Base-by-base conservation (phyloP, 2,888 invertebrate genomes). In the Desoria tigrina region DNA sequence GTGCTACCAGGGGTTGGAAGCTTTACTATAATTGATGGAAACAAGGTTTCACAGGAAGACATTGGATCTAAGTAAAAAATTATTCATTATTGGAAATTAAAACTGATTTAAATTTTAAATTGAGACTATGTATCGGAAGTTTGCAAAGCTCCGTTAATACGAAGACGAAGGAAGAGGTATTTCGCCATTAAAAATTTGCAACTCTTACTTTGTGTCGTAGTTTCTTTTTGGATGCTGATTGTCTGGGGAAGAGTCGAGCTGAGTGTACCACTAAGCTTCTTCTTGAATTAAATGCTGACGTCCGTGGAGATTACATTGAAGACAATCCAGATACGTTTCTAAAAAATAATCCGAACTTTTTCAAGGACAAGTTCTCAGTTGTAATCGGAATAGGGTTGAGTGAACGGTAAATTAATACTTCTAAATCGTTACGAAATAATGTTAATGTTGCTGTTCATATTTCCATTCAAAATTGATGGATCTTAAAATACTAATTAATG, bases 1-100 rank as follows among this genome's bases (percentile, higher is more conserved):
- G 90, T 99, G 14, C 83, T 99, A 42, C 97, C 99, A 57, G 98
- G 98, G 18, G 88, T 94, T 74, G 93, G 94, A 54, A 88, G 90
- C 24, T 89, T 94, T 76, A 96, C 96, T 0, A 91, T 98, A 72
- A 88, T 96, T 16, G 97, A 98, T 83, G 92, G 92, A 24, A 87
- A 88, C 78, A 87, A 87, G 77, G 88, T 95, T 0, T 88, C 88
- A 7, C 91, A 92, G 75, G 94, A 94, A 80, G 97, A 99, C 80
- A 86, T 94, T 68, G 97, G 95, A 24, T 89, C 90, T 77, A 99
- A 98, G 91, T 92, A 84, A 81, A 78, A 16, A 39, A 39, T 39
- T 39, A 49, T 39, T 55, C 28, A 23, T 32, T 51, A 18, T 66
- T 21, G n/a, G 27, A 37, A 32, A 32, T 32, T 28, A 11, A 32